Conservation (phyloP, 92 coral and sea anemone species). For the Paragorgia papillata region DNA sequence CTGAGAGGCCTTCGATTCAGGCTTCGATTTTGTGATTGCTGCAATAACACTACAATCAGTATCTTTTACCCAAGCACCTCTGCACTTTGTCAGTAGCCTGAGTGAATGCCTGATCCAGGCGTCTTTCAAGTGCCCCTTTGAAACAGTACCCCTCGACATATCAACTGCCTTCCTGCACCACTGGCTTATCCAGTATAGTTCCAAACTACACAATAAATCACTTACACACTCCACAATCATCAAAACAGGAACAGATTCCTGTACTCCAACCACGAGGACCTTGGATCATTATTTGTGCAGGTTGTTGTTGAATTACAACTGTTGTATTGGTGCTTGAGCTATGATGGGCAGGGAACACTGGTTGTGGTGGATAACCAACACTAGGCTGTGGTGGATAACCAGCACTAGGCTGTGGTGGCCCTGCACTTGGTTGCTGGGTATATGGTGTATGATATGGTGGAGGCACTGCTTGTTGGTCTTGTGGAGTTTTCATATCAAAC, state of each 20-base stretch:
- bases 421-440: not conserved
- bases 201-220: not conserved
- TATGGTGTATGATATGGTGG: conserved; percentile 8
- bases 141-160: too few relatives aligned
- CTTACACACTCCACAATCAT: conserved; percentile 45
- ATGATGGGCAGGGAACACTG: not conserved
- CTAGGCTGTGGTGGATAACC: conserved; percentile 9
- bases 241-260: conserved; percentile 34
- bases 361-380: not conserved
- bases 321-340: conserved; percentile 20
- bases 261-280: conserved; percentile 23
- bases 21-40: too few relatives aligned
- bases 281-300: conserved; percentile 11
- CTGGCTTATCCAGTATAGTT: too few relatives aligned
- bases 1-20: too few relatives aligned
- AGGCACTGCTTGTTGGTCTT: not conserved
- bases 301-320: conserved; percentile 27
- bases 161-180: too few relatives aligned
- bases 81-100: too few relatives aligned
- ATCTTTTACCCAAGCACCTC: too few relatives aligned
- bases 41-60: too few relatives aligned
- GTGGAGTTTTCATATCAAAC: not conserved
- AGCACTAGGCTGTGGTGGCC: not conserved
- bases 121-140: too few relatives aligned
- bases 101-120: too few relatives aligned